phyloP scores from a whole-genome alignment of 2,888 invertebrate species.

The Amphipoea lucens region DNA sequence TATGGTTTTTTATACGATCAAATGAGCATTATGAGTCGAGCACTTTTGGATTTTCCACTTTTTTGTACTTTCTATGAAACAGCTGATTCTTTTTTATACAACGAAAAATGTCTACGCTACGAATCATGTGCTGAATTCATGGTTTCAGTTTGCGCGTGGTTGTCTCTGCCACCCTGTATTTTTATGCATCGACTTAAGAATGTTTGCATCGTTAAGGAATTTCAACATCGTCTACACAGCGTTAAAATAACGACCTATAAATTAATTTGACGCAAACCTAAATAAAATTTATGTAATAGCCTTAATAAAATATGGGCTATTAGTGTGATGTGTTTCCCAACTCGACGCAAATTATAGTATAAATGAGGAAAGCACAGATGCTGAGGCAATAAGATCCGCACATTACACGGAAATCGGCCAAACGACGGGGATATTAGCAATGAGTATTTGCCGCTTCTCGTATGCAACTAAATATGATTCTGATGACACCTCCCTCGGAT shows the following conservation, averaged over 20 bases:
- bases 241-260: constrained; percentile 66
- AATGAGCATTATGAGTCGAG: too few relatives aligned
- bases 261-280: constrained; percentile 70
- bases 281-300: constrained; percentile 71
- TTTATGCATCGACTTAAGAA: constrained; percentile 8
- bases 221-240: constrained; percentile 55
- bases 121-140: background rate
- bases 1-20: too few relatives aligned
- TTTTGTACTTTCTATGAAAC: background rate
- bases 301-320: constrained; percentile 75
- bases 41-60: too few relatives aligned
- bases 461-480: constrained; percentile 75
- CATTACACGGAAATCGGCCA: constrained; percentile 74
- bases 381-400: constrained; percentile 76
- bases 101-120: background rate
- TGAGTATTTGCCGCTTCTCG: constrained; percentile 71
- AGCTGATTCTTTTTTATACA: background rate
- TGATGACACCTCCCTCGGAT: constrained; percentile 60
- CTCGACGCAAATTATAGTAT: constrained; percentile 80
- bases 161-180: background rate
- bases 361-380: constrained; percentile 83
- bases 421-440: constrained; percentile 78
- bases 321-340: constrained; percentile 78
- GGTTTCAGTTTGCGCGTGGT: background rate
- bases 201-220: constrained; percentile 54